Conservation (phyloP, 2,797 vertebrate genomes). For the Ptychadena robeensis region DNA sequence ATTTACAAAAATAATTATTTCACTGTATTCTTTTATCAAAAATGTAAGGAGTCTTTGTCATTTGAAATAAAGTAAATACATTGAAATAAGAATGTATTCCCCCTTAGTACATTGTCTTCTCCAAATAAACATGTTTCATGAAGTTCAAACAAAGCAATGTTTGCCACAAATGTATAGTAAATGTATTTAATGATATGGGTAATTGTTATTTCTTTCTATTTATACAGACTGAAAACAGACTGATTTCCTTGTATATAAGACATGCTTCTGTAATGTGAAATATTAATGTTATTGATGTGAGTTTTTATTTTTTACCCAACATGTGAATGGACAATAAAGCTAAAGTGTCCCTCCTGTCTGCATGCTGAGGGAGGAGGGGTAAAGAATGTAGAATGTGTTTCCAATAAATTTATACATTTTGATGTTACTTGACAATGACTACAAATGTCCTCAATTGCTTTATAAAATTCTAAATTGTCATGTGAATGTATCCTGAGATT, state of each 20-base stretch:
- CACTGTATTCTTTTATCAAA: background rate
- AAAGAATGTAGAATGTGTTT: background rate
- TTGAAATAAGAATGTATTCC: background rate
- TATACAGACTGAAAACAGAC: background rate
- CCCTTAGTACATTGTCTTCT: conserved; percentile 13
- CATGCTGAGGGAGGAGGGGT: conserved; percentile 4
- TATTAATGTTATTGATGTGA: background rate
- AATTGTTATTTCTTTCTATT: background rate
- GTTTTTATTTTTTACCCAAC: background rate
- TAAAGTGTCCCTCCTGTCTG: background rate
- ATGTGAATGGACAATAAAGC: conserved; percentile 17
- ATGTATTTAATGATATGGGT: background rate
- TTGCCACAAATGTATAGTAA: background rate
- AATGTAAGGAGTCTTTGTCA: background rate
- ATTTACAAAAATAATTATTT: background rate
- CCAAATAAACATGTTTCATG: background rate
- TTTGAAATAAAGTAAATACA: background rate
- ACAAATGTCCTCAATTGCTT: conserved; percentile 2
- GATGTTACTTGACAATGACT: background rate
- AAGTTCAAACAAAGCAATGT: background rate
- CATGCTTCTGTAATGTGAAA: background rate
- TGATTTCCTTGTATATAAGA: background rate
- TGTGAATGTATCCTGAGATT: conserved; percentile 1
- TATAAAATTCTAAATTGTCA: conserved; percentile 9
- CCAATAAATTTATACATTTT: conserved; percentile 3